These are phyloP conservation scores for Anguilla anguilla DNA, from an alignment of 2,797 vertebrate genomes.

Conservation along the genomic window DNA sequence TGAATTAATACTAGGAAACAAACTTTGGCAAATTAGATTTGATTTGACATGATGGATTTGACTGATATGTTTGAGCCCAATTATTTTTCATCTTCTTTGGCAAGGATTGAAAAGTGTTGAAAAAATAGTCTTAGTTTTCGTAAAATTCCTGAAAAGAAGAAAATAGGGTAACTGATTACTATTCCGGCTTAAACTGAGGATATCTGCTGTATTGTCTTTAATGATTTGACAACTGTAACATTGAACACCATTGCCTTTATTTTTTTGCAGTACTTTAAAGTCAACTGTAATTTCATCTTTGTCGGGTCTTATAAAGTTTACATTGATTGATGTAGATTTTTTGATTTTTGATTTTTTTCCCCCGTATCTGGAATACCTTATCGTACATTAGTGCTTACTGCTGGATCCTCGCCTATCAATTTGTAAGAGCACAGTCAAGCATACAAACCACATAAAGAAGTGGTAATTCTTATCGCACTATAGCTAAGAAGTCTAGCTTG, in stretches of 20 bases:
- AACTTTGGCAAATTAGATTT: slow-evolving; percentile 38
- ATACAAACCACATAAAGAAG: too few species aligned
- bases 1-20: slow-evolving; percentile 24
- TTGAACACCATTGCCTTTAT: not conserved
- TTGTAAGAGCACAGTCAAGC: too few species aligned
- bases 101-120: slow-evolving; percentile 6
- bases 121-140: slow-evolving; percentile 12
- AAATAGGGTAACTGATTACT: not conserved
- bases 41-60: slow-evolving; percentile 5
- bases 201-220: slow-evolving; percentile 9
- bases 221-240: not conserved
- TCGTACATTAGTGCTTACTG: too few species aligned
- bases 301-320: not conserved
- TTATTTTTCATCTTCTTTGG: slow-evolving; percentile 33
- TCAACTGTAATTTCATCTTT: not conserved
- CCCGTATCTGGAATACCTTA: too few species aligned
- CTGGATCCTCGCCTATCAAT: too few species aligned
- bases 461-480: too few species aligned
- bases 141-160: slow-evolving; percentile 14
- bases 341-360: too few species aligned
- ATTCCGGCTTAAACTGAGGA: not conserved
- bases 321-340: too few species aligned
- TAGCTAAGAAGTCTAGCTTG: too few species aligned
- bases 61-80: slow-evolving; percentile 13
- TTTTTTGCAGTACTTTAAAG: not conserved